Evolutionary conservation across 2,113 vertebrate species (phyloP), one percentile per base, ranked within the genome.

Genomic region (Myrmecophaga tridactyla): DNA sequence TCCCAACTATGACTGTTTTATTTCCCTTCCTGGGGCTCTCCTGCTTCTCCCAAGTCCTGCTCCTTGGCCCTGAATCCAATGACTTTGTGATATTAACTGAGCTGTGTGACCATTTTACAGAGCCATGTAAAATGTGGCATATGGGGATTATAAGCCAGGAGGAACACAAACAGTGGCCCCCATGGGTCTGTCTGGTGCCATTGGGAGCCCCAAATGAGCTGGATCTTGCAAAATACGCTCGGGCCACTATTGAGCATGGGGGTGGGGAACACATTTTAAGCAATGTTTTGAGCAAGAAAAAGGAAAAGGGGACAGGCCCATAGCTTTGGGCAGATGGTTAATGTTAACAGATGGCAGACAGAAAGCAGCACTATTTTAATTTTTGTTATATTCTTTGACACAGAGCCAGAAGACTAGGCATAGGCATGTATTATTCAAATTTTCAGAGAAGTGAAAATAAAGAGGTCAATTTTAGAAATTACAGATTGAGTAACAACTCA

Each of bases 261-360:
- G 31, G 15, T 39, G 34, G 41, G 29, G 25, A n/a, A 34, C 14
- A 76, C 43, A 43, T 91, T 92, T 92, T 76, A 92, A 91, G 81
- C 48, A 90, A 58, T 65, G 56, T 84, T 83, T 83, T 62, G 41
- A 89, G 58, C 60, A 77, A 23, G 48, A 92, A 88, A 56, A 87
- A 73, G 36, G 65, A 51, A 36, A 86, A 23, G 58, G 8, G 21
- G 36, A 91, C 11, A 83, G 31, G 39, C 70, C 70, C n/a, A n/a
- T 51, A 43, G 72, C 41, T 73, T 72, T 23, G 76, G 75, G 73
- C 80, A 95, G 92, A 94, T 92, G 92, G 92, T 89, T 80, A 89
- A 36, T 65, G 14, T 85, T 69, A 56, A 62, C 87, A 96, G 87
- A 93, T 67, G 81, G 89, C 31, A 76, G 86, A 51, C 27, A 80